These are phyloP conservation scores for Corbicula japonica DNA, from an alignment of 2,888 invertebrate species.

Conservation along the genomic window DNA sequence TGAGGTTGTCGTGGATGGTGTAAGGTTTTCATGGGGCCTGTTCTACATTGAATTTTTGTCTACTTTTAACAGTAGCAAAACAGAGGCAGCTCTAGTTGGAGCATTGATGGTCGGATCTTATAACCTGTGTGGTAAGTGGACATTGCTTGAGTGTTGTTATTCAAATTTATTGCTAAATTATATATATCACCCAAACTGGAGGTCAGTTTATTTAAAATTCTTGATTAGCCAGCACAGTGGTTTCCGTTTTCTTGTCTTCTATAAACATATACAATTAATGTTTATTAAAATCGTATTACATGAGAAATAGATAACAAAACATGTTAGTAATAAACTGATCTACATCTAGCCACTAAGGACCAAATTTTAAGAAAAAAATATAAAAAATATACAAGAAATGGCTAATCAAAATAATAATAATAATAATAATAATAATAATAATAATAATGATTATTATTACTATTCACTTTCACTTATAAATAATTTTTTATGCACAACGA, in stretches of 20 bases:
- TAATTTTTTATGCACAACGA: too few relatives aligned
- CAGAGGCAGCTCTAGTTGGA: conserved; percentile 53
- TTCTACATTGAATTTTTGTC: conserved; percentile 49
- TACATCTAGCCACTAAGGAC: too few relatives aligned
- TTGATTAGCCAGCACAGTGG: not conserved
- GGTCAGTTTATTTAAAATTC: not conserved
- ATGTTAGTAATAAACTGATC: too few relatives aligned
- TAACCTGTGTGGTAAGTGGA: conserved; percentile 44
- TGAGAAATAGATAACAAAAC: not conserved
- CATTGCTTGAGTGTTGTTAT: not conserved
- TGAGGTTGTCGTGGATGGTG: conserved; percentile 44
- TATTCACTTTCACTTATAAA: too few relatives aligned
- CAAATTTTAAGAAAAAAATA: too few relatives aligned
- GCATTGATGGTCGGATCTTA: conserved; percentile 36
- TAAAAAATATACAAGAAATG: too few relatives aligned
- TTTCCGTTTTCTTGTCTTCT: not conserved
- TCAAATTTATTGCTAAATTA: not conserved
- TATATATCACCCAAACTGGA: not conserved
- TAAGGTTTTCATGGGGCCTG: conserved; percentile 51
- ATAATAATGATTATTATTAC: too few relatives aligned
- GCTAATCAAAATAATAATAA: too few relatives aligned
- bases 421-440: too few relatives aligned
- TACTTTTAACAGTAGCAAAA: conserved; percentile 48
- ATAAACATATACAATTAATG: not conserved
- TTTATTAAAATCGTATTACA: not conserved